Evolutionary conservation across 2,888 invertebrate species (phyloP), one percentile per base, ranked within the genome.

Genomic region (Hedya salicella): DNA sequence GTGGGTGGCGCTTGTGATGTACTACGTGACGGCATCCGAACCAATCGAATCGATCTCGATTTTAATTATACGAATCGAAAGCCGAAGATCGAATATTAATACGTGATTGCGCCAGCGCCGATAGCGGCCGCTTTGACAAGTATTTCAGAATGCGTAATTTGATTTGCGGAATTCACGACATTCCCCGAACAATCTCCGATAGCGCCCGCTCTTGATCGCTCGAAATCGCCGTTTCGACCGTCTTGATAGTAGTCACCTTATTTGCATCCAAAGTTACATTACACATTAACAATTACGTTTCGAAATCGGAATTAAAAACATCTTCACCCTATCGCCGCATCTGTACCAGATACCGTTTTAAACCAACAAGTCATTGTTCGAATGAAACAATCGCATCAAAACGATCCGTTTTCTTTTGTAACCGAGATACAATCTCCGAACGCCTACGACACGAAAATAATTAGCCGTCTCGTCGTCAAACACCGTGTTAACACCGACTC

Each of bases 31-130:
- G 89, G 88, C 87, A 89, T 89, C 88, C 87, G 83, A 78, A 79
- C 88, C 89, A 89, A 90, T 90, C 89, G 82, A 76, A 89, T 86
- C 85, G 83, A 90, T 91, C 89, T 89, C 88, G 83, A 87, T 89
- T 89, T 89, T 90, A 91, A 91, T 91, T 91, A 91, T 90, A 89
- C 88, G 88, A 90, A 89, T 89, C 88, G 88, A 85, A 84, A 86
- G 83, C 78, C 81, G 82, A 85, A 90, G 88, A 87, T 90, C 88
- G 89, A 90, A 90, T 91, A 88, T 90, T 91, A 91, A 90, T 89
- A 91, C 86, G 85, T 83, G 91, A 89, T 91, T 86, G 89, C 86
- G 83, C 82, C 79, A 74, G 81, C 77, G 75, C 71, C 77, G 89
- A 88, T 89, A 88, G 76, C 78, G 79, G 81, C 77, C 72, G 78